These are phyloP conservation scores for Chelonia mydas DNA, from an alignment of 2,797 vertebrate species.

Conservation along the genomic window DNA sequence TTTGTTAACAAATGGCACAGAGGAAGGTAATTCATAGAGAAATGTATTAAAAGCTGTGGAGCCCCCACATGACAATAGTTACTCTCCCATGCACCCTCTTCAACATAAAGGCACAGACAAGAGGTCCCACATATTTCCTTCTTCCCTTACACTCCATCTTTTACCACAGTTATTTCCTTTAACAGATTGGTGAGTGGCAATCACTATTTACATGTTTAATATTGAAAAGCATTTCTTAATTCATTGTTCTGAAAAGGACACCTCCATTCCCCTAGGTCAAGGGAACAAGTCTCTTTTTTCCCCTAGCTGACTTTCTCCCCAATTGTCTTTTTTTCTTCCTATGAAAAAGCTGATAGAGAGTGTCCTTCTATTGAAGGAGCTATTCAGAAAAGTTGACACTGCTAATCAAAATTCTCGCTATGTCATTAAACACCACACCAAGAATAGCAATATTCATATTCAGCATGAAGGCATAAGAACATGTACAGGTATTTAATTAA, in stretches of 20 bases:
- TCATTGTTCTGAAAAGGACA: conserved; percentile 41
- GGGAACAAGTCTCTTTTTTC: conserved; percentile 64
- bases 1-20: conserved; percentile 21
- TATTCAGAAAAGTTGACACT: conserved; percentile 55
- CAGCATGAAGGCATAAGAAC: neutral
- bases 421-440: conserved; percentile 8
- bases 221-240: conserved; percentile 64
- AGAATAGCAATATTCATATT: conserved; percentile 8
- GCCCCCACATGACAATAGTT: neutral
- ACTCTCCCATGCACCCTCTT: conserved; percentile 18
- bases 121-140: conserved; percentile 12
- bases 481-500: neutral
- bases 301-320: conserved; percentile 35
- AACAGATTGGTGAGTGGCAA: conserved; percentile 15
- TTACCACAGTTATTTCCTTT: conserved; percentile 5
- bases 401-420: conserved; percentile 45
- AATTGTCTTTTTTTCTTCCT: conserved; percentile 48
- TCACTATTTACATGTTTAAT: conserved; percentile 70
- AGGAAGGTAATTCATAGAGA: conserved; percentile 11
- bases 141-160: conserved; percentile 42
- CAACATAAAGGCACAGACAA: conserved; percentile 39
- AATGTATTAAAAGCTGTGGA: neutral
- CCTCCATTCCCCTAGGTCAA: conserved; percentile 68
- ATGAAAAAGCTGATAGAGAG: conserved; percentile 58
- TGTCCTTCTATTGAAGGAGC: conserved; percentile 48